A percentile compares a stretch with the other conserved stretches of the same genome.
Conservation (phyloP, 2,797 vertebrate genomes). For the Meriones psammophilus region DNA sequence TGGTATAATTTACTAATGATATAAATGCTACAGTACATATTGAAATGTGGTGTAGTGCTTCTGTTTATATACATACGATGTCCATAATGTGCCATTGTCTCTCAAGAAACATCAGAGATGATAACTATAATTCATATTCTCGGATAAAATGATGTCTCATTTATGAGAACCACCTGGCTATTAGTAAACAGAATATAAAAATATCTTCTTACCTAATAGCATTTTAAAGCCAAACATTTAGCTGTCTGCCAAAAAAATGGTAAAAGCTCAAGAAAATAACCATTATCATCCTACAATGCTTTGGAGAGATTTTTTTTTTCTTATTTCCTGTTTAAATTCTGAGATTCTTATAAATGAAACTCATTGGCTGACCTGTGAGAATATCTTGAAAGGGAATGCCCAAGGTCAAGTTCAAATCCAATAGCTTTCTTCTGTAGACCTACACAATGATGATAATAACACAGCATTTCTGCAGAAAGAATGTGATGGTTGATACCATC, state of each 20-base stretch:
- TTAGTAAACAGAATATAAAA: background rate
- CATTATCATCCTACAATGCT: conserved; percentile 32
- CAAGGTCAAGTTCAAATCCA: conserved; percentile 84
- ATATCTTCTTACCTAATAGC: background rate
- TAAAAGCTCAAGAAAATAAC: conserved; percentile 72
- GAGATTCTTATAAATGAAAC: conserved; percentile 81
- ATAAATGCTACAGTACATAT: conserved; percentile 84
- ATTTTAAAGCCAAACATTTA: conserved; percentile 51
- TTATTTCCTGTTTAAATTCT: conserved; percentile 73
- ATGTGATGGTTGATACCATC: background rate
- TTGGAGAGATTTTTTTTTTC: conserved; percentile 69
- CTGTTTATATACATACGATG: conserved; percentile 80
- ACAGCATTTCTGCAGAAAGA: background rate
- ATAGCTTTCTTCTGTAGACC: conserved; percentile 76
- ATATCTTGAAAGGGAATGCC: conserved; percentile 62
- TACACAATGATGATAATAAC: conserved; percentile 68
- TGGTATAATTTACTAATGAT: conserved; percentile 88
- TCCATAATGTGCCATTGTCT: conserved; percentile 38
- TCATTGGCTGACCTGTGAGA: conserved; percentile 74
- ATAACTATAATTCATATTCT: background rate
- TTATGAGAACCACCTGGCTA: background rate
- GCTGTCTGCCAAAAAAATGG: background rate
- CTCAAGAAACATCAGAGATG: background rate
- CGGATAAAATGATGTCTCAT: conserved; percentile 20
- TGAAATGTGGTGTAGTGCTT: conserved; percentile 71